phyloP scores from a whole-genome alignment of 2,888 invertebrate species.

The Trichogramma dendrolimi region DNA sequence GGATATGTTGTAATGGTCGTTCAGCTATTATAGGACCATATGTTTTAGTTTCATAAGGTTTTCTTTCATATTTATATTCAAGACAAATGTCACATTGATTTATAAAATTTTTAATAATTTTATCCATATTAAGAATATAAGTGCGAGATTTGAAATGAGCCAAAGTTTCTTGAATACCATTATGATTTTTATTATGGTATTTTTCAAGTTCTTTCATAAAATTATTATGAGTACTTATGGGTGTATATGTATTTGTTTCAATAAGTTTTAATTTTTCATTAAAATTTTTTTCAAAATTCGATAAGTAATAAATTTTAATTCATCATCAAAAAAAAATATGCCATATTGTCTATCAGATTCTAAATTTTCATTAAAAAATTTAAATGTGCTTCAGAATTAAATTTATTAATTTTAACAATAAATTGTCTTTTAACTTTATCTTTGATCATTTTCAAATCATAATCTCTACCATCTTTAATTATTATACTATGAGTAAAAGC shows the following conservation, averaged over 20 bases:
- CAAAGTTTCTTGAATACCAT: no score
- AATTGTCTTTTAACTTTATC: not conserved
- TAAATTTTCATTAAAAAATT: not conserved
- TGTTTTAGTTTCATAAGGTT: not conserved
- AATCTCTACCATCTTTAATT: no score
- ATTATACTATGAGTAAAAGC: not conserved
- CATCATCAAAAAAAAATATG: not conserved
- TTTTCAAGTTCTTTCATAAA: not conserved
- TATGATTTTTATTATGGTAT: no score
- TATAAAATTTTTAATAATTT: no score
- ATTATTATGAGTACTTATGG: not conserved
- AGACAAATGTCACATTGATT: no score
- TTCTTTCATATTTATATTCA: not conserved
- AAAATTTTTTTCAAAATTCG: constrained; percentile 1
- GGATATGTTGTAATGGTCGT: not conserved
- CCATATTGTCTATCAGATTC: not conserved
- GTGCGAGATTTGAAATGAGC: no score
- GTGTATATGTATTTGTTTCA: constrained; percentile 1
- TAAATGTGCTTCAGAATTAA: no score
- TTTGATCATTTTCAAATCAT: no score
- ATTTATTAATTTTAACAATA: not conserved
- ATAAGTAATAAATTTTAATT: constrained; percentile 1
- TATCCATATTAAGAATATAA: no score
- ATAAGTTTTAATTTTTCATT: constrained; percentile 4
- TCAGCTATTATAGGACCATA: constrained; percentile 1